Evolutionary conservation across 1,140 invertebrate genomes (phyloP).

Genomic region (Manduca sexta): DNA sequence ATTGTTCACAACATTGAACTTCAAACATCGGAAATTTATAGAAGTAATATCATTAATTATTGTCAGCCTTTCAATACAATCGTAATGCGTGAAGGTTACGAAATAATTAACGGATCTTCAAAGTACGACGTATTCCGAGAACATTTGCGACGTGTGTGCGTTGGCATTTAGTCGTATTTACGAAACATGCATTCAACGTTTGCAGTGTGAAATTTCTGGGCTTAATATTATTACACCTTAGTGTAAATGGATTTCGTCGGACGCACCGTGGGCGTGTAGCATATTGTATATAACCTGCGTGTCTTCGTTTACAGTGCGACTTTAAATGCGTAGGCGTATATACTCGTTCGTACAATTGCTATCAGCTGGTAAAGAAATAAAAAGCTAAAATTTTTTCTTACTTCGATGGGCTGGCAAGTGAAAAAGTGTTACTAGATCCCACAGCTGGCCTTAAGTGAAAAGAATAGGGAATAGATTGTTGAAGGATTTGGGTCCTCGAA

Average conservation of each 20-base stretch:
- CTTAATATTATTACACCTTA: constrained; percentile 3
- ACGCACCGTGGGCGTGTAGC: background rate
- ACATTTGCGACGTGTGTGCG: constrained; percentile 3
- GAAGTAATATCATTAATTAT: background rate
- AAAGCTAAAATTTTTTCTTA: too few relatives aligned
- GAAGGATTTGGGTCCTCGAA: too few relatives aligned
- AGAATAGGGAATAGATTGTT: too few relatives aligned
- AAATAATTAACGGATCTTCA: background rate
- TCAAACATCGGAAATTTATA: too few relatives aligned
- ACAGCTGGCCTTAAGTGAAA: too few relatives aligned
- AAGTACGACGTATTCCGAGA: background rate
- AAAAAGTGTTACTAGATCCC: too few relatives aligned
- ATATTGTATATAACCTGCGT: background rate
- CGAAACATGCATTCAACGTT: constrained; percentile 4
- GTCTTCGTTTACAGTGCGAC: too few relatives aligned
- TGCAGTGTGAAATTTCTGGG: constrained; percentile 5
- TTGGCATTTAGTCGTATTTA: constrained; percentile 9
- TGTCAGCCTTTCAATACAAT: background rate
- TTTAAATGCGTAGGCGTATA: too few relatives aligned
- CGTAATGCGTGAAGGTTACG: background rate
- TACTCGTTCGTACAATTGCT: too few relatives aligned
- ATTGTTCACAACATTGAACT: too few relatives aligned
- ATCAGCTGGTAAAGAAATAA: too few relatives aligned
- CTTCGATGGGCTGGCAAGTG: too few relatives aligned
- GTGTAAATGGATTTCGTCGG: constrained; percentile 4